Evolutionary conservation across 2,797 vertebrate species (phyloP).

Genomic region (Podarcis siculus): DNA sequence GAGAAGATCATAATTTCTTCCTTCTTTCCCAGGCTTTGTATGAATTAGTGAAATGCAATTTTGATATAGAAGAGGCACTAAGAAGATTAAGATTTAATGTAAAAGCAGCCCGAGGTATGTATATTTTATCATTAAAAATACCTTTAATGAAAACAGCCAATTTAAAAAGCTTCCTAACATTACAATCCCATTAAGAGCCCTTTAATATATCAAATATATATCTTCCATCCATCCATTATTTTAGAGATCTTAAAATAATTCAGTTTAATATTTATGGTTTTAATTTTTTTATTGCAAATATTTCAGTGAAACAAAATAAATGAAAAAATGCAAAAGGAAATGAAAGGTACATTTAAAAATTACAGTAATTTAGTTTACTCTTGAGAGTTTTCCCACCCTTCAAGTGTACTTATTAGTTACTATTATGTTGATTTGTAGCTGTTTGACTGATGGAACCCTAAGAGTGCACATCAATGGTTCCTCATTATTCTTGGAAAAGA

Average conservation of each 20-base stretch:
- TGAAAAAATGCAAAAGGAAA: too few relatives aligned
- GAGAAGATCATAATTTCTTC: neutral
- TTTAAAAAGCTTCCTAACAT: neutral
- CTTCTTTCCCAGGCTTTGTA: constrained; percentile 87
- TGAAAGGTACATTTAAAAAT: too few relatives aligned
- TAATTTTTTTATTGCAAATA: too few relatives aligned
- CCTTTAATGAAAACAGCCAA: neutral
- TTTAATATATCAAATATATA: neutral
- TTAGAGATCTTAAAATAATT: neutral
- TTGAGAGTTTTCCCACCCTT: too few relatives aligned
- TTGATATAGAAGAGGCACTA: constrained; percentile 94
- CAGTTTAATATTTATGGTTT: too few relatives aligned
- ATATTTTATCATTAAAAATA: neutral
- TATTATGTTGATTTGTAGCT: too few relatives aligned
- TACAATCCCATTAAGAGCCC: neutral
- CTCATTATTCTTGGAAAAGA: too few relatives aligned
- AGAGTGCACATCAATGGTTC: too few relatives aligned
- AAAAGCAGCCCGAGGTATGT: constrained; percentile 93
- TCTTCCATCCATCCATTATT: neutral
- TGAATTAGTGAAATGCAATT: constrained; percentile 96
- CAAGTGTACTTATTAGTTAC: too few relatives aligned
- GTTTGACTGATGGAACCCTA: too few relatives aligned
- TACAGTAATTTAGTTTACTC: too few relatives aligned
- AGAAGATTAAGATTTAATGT: constrained; percentile 92
- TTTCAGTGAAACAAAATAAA: too few relatives aligned